phyloP scores from a whole-genome alignment of 2,797 vertebrate species.

The Triplophysa yarkandensis region DNA sequence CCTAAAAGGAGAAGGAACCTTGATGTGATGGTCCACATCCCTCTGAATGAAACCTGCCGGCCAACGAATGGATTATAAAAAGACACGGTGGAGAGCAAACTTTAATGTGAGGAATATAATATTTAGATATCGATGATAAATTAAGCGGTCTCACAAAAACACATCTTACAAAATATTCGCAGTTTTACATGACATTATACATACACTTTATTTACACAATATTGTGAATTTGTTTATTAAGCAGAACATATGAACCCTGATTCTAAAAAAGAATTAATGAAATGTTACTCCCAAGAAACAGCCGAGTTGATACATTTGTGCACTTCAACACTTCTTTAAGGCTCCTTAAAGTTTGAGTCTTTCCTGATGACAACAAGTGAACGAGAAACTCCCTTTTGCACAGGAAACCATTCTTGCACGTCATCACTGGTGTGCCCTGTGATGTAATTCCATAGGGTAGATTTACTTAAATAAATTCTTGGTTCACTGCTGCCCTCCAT shows the following conservation, averaged over 20 bases:
- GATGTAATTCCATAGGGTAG: constrained; percentile 3
- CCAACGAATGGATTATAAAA: neutral
- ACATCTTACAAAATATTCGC: constrained; percentile 67
- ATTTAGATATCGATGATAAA: constrained; percentile 87
- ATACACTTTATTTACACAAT: constrained; percentile 79
- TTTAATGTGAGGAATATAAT: constrained; percentile 87
- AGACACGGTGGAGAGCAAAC: neutral
- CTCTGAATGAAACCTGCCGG: constrained; percentile 3
- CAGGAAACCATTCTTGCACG: constrained; percentile 19
- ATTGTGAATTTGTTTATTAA: constrained; percentile 66
- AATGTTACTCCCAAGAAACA: constrained; percentile 73
- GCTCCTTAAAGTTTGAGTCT: constrained; percentile 51
- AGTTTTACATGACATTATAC: constrained; percentile 83
- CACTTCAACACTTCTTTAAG: constrained; percentile 74
- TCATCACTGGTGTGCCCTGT: neutral
- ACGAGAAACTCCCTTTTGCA: constrained; percentile 14
- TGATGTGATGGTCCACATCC: neutral
- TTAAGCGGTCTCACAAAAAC: constrained; percentile 92
- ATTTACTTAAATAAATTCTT: neutral
- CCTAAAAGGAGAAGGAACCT: constrained; percentile 6
- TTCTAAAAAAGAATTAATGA: constrained; percentile 70
- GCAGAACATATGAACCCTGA: constrained; percentile 69
- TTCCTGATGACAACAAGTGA: no score
- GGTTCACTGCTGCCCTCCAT: constrained; percentile 40
- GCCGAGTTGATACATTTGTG: constrained; percentile 74